These are phyloP conservation scores for Takifugu bimaculatus DNA, from an alignment of 2,113 vertebrate genomes.

Conservation along the genomic window DNA sequence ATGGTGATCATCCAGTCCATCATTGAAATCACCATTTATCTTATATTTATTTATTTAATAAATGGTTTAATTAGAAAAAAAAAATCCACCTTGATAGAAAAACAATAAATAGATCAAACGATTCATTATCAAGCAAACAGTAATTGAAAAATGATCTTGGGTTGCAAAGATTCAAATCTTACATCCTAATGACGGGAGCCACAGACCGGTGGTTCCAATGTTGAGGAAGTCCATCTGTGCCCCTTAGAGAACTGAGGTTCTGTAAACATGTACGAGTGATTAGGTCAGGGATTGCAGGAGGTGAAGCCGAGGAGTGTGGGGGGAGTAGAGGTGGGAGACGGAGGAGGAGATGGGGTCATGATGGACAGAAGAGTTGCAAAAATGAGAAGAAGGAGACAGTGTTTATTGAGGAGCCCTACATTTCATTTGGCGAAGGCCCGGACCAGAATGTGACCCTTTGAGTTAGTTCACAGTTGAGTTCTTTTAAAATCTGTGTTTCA, in stretches of 20 bases:
- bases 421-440: neutral
- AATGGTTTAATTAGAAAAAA: too few species aligned
- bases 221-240: conserved; percentile 65
- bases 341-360: conserved; percentile 11
- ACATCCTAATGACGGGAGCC: neutral
- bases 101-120: too few species aligned
- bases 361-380: conserved; percentile 1
- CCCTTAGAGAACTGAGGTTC: conserved; percentile 33
- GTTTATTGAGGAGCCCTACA: conserved; percentile 11
- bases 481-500: neutral
- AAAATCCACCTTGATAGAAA: too few species aligned
- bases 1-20: too few species aligned
- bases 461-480: neutral
- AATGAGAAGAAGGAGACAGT: conserved; percentile 14
- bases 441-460: neutral
- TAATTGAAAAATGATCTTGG: neutral
- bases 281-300: conserved; percentile 44
- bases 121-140: too few species aligned
- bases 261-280: conserved; percentile 71
- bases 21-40: too few species aligned
- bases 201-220: conserved; percentile 22
- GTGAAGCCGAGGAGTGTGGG: conserved; percentile 2
- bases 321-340: conserved; percentile 1
- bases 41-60: too few species aligned
- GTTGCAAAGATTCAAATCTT: neutral